Evolutionary conservation across 2,797 vertebrate species (phyloP), one percentile per base, ranked within the genome.

Genomic region (Arrhamphus sclerolepis): DNA sequence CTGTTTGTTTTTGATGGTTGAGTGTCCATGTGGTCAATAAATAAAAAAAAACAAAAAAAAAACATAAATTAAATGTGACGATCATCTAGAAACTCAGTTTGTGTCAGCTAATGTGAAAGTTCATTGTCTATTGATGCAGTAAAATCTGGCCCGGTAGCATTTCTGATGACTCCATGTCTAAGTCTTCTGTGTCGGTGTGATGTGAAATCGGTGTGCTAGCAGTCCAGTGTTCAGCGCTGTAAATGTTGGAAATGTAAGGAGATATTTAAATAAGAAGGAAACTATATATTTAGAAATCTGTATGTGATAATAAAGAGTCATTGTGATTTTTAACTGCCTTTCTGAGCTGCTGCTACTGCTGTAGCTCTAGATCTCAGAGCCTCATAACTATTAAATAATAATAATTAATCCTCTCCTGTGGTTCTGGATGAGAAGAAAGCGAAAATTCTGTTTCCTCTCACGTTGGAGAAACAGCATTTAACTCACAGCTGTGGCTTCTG

Each of bases 1-100:
- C 87, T 83, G 83, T 87, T 85, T 86, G 78, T 91, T 86, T 91
- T 82, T 90, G 72, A 38, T 78, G 59, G 80, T 83, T 56, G 75
- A 76, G 85, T 87, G 80, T 83, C 78, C 58, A 72, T 65, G 64
- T 78, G 70, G 68, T 89, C 59, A 56, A 80, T 3, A 26, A 26
- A 26, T 3, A 26, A 26, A 26, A 85, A 77, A 82, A 61, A 26
- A 85, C 75, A 82, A 61, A 85, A 77, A 82, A 61, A 70, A 34
- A 71, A 74, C 57, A 56, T 75, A 62, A 72, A 82, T 68, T 81
- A 77, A 69, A 56, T 74, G 63, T 86, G 34, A 78, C 62, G 77
- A 66, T 83, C 70, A 74, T 61, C 56, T 75, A 65, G 59, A 75
- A 64, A 65, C 59, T 62, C 75, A 40, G 46, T 62, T 28, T 66